Evolutionary conservation across 1,140 invertebrate species (phyloP).

Genomic region (Aethina tumida): DNA sequence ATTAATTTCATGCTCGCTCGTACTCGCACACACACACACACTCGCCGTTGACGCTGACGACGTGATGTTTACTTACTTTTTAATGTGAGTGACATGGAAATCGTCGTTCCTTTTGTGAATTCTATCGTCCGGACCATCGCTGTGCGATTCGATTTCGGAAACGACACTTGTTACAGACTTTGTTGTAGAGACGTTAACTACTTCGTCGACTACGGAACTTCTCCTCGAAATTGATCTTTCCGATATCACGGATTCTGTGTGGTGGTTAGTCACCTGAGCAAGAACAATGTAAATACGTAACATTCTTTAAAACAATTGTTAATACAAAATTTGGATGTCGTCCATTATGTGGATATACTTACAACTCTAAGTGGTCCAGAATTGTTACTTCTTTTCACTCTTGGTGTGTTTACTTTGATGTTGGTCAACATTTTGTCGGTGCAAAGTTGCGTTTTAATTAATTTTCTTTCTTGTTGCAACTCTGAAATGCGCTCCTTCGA

Average conservation of each 20-base stretch:
- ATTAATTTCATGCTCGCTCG: too few relatives aligned
- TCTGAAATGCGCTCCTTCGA: slow-evolving; percentile 29
- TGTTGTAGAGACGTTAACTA: slow-evolving; percentile 16
- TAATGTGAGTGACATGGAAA: too few relatives aligned
- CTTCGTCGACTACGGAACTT: slow-evolving; percentile 18
- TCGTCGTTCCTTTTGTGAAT: too few relatives aligned
- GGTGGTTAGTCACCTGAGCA: slow-evolving; percentile 12
- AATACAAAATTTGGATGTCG: slow-evolving; percentile 6
- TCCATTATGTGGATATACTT: slow-evolving; percentile 6
- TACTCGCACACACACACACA: too few relatives aligned
- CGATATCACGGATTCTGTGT: slow-evolving; percentile 15
- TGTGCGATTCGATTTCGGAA: too few relatives aligned
- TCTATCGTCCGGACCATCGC: too few relatives aligned
- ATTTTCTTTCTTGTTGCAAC: slow-evolving; percentile 28
- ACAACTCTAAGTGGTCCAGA: slow-evolving; percentile 31
- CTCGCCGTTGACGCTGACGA: too few relatives aligned
- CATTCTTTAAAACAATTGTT: slow-evolving; percentile 2
- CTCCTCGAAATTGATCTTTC: slow-evolving; percentile 19
- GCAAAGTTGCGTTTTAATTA: slow-evolving; percentile 30
- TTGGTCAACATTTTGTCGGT: slow-evolving; percentile 22
- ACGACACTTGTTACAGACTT: slow-evolving; percentile 6
- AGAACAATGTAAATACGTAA: background rate
- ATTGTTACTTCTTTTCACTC: slow-evolving; percentile 11
- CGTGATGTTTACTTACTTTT: too few relatives aligned
- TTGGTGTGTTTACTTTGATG: slow-evolving; percentile 15